These are phyloP conservation scores for Buceros bicornis DNA, from an alignment of 2,797 vertebrate species.

Conservation along the genomic window DNA sequence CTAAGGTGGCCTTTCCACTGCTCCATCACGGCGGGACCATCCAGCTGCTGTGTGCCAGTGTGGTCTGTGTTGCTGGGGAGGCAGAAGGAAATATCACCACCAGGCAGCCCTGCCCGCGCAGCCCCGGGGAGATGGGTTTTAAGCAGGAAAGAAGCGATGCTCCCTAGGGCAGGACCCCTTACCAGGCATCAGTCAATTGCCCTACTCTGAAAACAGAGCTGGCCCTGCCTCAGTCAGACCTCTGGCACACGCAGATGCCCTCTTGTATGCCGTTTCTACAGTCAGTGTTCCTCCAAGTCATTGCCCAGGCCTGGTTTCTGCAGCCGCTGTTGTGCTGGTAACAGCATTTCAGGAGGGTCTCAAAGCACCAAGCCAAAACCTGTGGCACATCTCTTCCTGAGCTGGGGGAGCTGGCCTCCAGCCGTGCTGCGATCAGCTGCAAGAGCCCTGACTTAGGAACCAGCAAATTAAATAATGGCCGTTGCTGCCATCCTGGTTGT, in stretches of 20 bases:
- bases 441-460: not conserved
- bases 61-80: rapidly evolving
- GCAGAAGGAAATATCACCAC: not conserved
- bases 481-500: not conserved
- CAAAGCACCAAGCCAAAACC: not conserved
- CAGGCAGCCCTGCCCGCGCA: not conserved
- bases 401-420: rapidly evolving
- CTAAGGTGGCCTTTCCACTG: not conserved
- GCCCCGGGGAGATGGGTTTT: not conserved
- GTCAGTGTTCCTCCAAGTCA: not conserved
- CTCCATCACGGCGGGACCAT: rapidly evolving
- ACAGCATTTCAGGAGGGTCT: not conserved
- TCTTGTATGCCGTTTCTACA: not conserved
- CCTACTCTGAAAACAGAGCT: not conserved
- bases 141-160: not conserved
- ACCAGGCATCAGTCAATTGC: not conserved
- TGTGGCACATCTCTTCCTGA: not conserved
- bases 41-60: rapidly evolving
- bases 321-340: not conserved
- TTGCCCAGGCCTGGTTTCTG: not conserved
- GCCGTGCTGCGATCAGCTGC: not conserved
- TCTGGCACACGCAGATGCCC: not conserved
- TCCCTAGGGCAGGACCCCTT: not conserved
- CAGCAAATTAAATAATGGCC: not conserved
- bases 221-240: not conserved